phyloP scores from a whole-genome alignment of 1,140 invertebrate species.

The Eupeodes corollae region DNA sequence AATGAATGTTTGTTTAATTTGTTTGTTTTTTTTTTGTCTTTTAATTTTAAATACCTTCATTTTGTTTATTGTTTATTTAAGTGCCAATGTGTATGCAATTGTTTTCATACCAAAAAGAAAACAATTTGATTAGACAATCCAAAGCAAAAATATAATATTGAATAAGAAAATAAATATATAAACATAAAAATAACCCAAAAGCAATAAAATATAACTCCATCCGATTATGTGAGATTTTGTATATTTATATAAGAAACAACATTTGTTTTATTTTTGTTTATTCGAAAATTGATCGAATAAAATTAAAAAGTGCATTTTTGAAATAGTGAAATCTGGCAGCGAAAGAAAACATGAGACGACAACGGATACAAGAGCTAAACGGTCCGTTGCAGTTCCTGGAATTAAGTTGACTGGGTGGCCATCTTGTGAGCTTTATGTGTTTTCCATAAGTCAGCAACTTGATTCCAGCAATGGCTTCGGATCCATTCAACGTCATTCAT shows the following conservation, averaged over 20 bases:
- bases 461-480: constrained; percentile 36
- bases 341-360: neutral
- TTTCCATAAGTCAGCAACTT: constrained; percentile 36
- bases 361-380: neutral
- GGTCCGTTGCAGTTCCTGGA: constrained; percentile 35
- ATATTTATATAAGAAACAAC: too few relatives aligned
- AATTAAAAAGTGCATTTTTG: constrained; percentile 10
- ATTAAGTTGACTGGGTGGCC: constrained; percentile 39
- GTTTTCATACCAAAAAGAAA: constrained; percentile 13
- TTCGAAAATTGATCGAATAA: neutral
- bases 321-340: neutral
- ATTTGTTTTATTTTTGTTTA: neutral
- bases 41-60: too few relatives aligned
- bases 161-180: too few relatives aligned
- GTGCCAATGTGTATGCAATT: neutral
- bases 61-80: too few relatives aligned
- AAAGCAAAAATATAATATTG: too few relatives aligned
- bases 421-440: constrained; percentile 27
- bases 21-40: too few relatives aligned
- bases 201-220: constrained; percentile 29
- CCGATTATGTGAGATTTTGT: constrained; percentile 6
- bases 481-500: too few relatives aligned
- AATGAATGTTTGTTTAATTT: too few relatives aligned
- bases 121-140: constrained; percentile 8
- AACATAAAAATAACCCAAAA: constrained; percentile 13